Conservation (phyloP, 2,797 vertebrate genomes). For the Ctenopoma multispine region DNA sequence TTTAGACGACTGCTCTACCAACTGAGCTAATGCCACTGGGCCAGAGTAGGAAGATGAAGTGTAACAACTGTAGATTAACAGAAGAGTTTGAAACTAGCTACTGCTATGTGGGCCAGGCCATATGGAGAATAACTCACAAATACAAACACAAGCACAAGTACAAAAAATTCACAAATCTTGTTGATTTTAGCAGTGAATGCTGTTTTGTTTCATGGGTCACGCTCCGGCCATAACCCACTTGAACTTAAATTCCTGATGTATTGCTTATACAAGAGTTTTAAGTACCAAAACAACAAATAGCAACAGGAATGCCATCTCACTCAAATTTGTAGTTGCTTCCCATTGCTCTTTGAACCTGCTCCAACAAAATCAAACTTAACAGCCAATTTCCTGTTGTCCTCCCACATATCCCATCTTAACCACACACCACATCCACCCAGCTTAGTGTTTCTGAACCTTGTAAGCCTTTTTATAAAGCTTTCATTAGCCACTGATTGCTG, state of each 20-base stretch:
- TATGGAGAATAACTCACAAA: conserved; percentile 39
- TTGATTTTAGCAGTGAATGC: conserved; percentile 18
- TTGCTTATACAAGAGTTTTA: conserved; percentile 11
- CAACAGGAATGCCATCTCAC: conserved; percentile 2
- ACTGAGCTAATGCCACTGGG: background rate
- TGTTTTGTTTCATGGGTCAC: conserved; percentile 14
- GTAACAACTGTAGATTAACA: conserved; percentile 36
- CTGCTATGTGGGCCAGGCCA: conserved; percentile 14
- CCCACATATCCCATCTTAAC: conserved; percentile 45
- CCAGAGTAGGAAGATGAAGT: conserved; percentile 22
- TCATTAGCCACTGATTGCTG: conserved; percentile 70
- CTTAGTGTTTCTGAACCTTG: conserved; percentile 56
- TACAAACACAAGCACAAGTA: too few relatives aligned
- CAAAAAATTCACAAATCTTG: conserved; percentile 43
- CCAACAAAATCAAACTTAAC: conserved; percentile 34
- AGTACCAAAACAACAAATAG: background rate
- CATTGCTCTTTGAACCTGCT: conserved; percentile 30
- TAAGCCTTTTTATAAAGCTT: conserved; percentile 66
- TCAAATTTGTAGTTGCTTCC: conserved; percentile 15
- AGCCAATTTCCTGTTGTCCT: conserved; percentile 69
- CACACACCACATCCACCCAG: conserved; percentile 44
- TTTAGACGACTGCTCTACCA: background rate
- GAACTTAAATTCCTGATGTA: conserved; percentile 16
- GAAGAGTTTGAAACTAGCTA: conserved; percentile 21
- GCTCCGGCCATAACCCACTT: conserved; percentile 3